Evolutionary conservation across 1,140 invertebrate genomes (phyloP).

Genomic region (Metopolophium dirhodum): DNA sequence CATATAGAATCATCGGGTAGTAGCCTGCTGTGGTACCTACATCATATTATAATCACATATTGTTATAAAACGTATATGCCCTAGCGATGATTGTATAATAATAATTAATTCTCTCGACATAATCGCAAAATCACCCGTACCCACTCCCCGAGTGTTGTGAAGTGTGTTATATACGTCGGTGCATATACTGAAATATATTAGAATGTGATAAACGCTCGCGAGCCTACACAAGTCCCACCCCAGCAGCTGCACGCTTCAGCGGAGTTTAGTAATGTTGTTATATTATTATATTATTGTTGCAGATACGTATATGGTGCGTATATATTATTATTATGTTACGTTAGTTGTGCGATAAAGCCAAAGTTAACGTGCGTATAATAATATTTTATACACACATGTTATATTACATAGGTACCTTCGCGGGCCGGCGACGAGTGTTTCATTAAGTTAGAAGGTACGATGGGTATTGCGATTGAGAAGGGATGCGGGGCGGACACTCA

Average conservation of each 20-base stretch:
- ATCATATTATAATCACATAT: not conserved
- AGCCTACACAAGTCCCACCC: not conserved
- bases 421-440: not conserved
- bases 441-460: not conserved
- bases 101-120: not conserved
- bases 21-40: not conserved
- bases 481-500: too few relatives aligned
- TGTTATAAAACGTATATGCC: not conserved
- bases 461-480: not conserved
- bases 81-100: not conserved
- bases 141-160: not conserved
- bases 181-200: not conserved
- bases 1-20: not conserved
- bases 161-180: not conserved
- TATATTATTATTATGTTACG: not conserved
- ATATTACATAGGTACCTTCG: not conserved
- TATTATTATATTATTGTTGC: not conserved
- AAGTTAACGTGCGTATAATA: constrained; percentile 1
- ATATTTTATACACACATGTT: not conserved
- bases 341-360: not conserved
- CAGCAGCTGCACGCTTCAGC: not conserved
- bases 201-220: not conserved
- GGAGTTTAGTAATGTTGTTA: constrained; percentile 11
- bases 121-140: not conserved
- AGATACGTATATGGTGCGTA: not conserved